These are phyloP conservation scores for Elachura formosa DNA, from an alignment of 2,113 vertebrate genomes.

Conservation along the genomic window DNA sequence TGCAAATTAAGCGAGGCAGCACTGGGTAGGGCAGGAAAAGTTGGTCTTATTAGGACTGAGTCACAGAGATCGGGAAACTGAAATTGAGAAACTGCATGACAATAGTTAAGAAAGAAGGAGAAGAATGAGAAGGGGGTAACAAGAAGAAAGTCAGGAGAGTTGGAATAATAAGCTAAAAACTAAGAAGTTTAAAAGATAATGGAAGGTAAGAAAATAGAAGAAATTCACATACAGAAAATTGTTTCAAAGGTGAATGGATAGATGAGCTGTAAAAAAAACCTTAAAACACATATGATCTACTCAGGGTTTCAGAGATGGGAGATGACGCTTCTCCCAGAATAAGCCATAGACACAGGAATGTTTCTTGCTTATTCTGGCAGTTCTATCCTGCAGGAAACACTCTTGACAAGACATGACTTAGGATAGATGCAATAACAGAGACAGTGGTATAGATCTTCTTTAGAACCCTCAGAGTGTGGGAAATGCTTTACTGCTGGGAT, in stretches of 20 bases:
- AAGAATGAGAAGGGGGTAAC: not conserved
- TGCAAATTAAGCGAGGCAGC: not conserved
- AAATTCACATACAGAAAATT: not conserved
- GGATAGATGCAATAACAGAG: not conserved
- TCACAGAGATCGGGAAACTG: not conserved
- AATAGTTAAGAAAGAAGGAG: not conserved
- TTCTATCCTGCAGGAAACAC: not conserved
- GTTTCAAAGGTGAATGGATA: not conserved
- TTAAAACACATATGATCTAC: not conserved
- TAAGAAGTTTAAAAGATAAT: not conserved
- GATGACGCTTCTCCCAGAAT: not conserved
- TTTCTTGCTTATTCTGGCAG: not conserved
- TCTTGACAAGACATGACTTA: not conserved
- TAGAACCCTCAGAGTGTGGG: not conserved
- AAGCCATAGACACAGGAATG: not conserved
- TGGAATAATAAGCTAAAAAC: not conserved
- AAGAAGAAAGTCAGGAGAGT: not conserved
- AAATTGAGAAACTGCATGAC: not conserved
- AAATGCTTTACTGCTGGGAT: not conserved
- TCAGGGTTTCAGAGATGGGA: not conserved
- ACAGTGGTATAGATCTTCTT: not conserved
- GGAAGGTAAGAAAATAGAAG: not conserved
- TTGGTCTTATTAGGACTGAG: not conserved
- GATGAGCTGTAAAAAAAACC: not conserved
- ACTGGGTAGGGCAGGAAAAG: not conserved